These are phyloP conservation scores for Oedothorax gibbosus DNA, from an alignment of 1,140 invertebrate species.

Conservation along the genomic window DNA sequence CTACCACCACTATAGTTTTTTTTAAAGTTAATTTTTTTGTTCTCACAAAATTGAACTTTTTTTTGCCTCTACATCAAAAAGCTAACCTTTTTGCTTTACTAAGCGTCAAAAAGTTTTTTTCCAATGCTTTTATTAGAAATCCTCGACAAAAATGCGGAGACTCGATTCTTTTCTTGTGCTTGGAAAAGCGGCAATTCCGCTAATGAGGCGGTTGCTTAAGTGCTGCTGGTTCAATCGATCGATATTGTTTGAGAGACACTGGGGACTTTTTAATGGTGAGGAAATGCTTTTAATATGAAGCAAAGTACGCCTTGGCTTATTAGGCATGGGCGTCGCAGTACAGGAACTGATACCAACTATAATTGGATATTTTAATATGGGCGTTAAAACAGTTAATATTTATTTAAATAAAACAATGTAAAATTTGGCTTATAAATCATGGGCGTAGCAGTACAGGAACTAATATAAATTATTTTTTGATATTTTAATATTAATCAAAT, in stretches of 20 bases:
- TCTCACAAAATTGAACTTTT: neutral
- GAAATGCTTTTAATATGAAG: constrained; percentile 33
- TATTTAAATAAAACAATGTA: too few species aligned
- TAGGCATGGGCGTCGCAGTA: neutral
- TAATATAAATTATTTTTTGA: too few species aligned
- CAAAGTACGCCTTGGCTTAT: constrained; percentile 10
- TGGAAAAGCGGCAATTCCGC: constrained; percentile 12
- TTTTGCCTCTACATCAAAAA: neutral
- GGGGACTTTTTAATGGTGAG: constrained; percentile 35
- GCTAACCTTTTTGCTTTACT: neutral
- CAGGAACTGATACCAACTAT: too few species aligned
- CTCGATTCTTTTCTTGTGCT: neutral
- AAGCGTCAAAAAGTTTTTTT: constrained; percentile 27
- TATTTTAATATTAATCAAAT: too few species aligned
- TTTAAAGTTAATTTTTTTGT: neutral
- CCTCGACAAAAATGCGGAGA: too few species aligned
- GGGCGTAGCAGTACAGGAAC: too few species aligned
- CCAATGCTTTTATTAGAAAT: neutral
- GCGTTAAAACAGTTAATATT: too few species aligned
- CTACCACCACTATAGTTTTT: too few species aligned
- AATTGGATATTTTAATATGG: too few species aligned
- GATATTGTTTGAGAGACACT: constrained; percentile 12
- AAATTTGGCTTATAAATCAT: too few species aligned
- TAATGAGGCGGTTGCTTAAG: constrained; percentile 25
- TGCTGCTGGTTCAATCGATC: constrained; percentile 8